These are phyloP conservation scores for Balearica regulorum DNA, from an alignment of 2,797 vertebrate species.

Conservation along the genomic window DNA sequence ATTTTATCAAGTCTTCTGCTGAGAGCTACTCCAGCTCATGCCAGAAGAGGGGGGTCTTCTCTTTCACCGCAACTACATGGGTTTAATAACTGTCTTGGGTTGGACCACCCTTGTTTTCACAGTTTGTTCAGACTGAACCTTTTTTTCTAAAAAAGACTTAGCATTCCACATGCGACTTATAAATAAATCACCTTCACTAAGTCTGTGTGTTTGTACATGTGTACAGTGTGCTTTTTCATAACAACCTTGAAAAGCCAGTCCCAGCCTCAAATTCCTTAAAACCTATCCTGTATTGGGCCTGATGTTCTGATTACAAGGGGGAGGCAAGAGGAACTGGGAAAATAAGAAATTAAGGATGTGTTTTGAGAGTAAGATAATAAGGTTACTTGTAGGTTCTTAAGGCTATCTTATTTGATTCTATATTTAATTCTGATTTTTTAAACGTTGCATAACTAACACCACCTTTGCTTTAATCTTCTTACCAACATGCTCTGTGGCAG, in stretches of 20 bases:
- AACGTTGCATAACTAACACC: not conserved
- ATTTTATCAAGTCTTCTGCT: not conserved
- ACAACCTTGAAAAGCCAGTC: not conserved
- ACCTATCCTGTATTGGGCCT: not conserved
- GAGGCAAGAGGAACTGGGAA: not conserved
- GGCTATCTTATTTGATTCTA: not conserved
- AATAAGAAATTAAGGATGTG: not conserved
- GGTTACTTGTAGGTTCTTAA: not conserved
- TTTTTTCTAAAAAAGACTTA: not conserved
- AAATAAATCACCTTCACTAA: not conserved
- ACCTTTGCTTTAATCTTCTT: not conserved
- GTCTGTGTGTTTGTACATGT: not conserved
- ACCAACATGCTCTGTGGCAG: not conserved
- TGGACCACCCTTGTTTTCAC: not conserved
- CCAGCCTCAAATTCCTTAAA: not conserved
- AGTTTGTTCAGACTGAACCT: not conserved
- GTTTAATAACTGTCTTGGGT: not conserved
- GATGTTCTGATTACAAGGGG: not conserved
- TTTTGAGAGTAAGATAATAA: not conserved
- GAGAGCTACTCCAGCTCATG: slow-evolving; percentile 44
- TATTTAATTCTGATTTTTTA: not conserved
- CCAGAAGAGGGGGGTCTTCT: slow-evolving; percentile 51
- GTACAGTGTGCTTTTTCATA: not conserved
- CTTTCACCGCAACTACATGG: not conserved
- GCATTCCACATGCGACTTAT: not conserved